A percentile compares a stretch with the other conserved stretches of the same genome.
Evolutionary conservation across 1,140 invertebrate species (phyloP).

Genomic region (Heliconius hewitsoni): DNA sequence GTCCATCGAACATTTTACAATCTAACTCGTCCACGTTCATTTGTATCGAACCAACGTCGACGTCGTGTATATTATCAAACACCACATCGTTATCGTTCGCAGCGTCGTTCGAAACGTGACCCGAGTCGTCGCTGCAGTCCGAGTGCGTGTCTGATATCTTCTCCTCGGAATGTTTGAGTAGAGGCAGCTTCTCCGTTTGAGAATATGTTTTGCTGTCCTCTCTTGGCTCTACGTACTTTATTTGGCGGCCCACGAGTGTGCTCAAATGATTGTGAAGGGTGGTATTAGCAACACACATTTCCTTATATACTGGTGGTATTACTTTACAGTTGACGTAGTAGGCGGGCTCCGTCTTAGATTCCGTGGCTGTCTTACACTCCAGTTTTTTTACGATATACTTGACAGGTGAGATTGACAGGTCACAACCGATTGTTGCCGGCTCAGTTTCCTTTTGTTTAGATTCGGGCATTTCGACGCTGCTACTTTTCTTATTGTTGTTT

Average conservation of each 20-base stretch:
- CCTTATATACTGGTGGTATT: conserved; percentile 74
- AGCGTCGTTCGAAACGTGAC: conserved; percentile 88
- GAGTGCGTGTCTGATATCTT: conserved; percentile 80
- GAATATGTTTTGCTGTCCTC: conserved; percentile 67
- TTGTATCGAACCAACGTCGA: conserved; percentile 52
- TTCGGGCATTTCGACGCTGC: conserved; percentile 51
- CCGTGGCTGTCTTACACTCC: conserved; percentile 73
- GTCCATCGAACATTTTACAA: conserved; percentile 62
- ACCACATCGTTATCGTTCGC: conserved; percentile 69
- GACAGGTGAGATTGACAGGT: conserved; percentile 65
- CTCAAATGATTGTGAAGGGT: conserved; percentile 77
- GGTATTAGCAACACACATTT: conserved; percentile 72
- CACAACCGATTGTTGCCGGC: conserved; percentile 59
- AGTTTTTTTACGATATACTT: conserved; percentile 79
- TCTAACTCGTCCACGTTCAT: conserved; percentile 59
- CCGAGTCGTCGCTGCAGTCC: conserved; percentile 87
- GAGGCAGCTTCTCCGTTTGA: conserved; percentile 59
- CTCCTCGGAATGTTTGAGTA: conserved; percentile 69
- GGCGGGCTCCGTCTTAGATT: conserved; percentile 65
- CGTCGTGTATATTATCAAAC: conserved; percentile 65
- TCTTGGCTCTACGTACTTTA: conserved; percentile 70
- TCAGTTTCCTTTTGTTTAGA: conserved; percentile 64
- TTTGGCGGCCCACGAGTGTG: conserved; percentile 75
- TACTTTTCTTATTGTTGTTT: conserved; percentile 70
- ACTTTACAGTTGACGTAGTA: conserved; percentile 74